Conservation (phyloP, 2,797 vertebrate genomes). For the Catamblyrhynchus diadema region DNA sequence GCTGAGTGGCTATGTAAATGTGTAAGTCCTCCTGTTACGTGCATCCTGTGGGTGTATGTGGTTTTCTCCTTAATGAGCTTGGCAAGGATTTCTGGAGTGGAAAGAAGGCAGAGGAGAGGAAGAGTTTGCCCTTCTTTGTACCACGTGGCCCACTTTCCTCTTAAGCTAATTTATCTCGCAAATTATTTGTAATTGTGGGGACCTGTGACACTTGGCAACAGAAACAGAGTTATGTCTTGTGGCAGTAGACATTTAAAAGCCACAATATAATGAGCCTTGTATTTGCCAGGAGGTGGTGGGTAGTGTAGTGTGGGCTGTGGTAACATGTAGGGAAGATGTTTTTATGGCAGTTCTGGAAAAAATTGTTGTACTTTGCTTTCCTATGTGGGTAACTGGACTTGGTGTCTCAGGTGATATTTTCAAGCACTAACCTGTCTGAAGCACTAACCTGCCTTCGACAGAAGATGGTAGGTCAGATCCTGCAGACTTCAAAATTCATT, state of each 20-base stretch:
- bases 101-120: not conserved
- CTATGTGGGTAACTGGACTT: not conserved
- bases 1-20: not conserved
- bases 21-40: accelerated
- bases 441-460: not conserved
- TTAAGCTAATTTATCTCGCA: not conserved
- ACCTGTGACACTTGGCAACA: not conserved
- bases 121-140: not conserved
- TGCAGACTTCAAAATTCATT: not conserved
- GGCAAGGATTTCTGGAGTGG: not conserved
- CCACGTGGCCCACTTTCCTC: not conserved
- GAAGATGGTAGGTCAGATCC: not conserved
- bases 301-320: not conserved
- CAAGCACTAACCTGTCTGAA: not conserved
- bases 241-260: not conserved
- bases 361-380: not conserved
- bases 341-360: not conserved
- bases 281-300: not conserved
- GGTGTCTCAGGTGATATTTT: not conserved
- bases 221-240: not conserved
- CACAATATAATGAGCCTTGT: not conserved
- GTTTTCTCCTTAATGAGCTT: not conserved
- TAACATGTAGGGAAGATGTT: not conserved
- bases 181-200: not conserved
- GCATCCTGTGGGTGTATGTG: not conserved